Conservation (phyloP, 2,888 invertebrate species). For the Himalopsyche anomala region DNA sequence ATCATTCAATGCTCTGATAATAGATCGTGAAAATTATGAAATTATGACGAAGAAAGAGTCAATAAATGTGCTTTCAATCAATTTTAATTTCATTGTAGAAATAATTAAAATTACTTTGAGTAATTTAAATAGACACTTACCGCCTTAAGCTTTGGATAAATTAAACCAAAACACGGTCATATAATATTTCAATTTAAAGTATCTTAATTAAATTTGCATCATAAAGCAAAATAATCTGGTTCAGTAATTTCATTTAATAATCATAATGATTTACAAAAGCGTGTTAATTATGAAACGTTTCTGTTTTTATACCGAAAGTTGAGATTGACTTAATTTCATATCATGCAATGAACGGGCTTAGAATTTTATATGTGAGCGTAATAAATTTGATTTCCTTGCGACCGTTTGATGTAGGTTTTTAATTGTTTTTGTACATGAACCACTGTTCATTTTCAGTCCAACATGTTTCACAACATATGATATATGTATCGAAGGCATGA, state of each 20-base stretch:
- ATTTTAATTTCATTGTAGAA: no score
- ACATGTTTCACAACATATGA: constrained; percentile 52
- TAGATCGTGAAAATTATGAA: no score
- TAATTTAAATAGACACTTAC: no score
- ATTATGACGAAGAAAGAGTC: no score
- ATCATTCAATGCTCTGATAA: no score
- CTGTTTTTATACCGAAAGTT: neutral
- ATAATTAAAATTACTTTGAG: no score
- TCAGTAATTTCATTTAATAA: neutral
- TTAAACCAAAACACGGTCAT: no score
- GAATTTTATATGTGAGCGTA: neutral
- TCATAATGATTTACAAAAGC: constrained; percentile 8
- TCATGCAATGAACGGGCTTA: constrained; percentile 8
- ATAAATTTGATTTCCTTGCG: constrained; percentile 49
- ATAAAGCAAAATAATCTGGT: neutral
- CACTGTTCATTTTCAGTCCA: constrained; percentile 17
- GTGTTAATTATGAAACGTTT: constrained; percentile 18
- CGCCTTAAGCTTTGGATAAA: no score
- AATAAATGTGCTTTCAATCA: no score
- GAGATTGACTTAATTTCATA: neutral
- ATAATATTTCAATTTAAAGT: neutral
- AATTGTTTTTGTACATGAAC: constrained; percentile 54
- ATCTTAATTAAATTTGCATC: constrained; percentile 20
- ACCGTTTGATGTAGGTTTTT: constrained; percentile 49
- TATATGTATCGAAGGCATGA: constrained; percentile 55